Evolutionary conservation across 2,113 vertebrate genomes (phyloP), one percentile per base, ranked within the genome.

Genomic region (Stigmatopora nigra): DNA sequence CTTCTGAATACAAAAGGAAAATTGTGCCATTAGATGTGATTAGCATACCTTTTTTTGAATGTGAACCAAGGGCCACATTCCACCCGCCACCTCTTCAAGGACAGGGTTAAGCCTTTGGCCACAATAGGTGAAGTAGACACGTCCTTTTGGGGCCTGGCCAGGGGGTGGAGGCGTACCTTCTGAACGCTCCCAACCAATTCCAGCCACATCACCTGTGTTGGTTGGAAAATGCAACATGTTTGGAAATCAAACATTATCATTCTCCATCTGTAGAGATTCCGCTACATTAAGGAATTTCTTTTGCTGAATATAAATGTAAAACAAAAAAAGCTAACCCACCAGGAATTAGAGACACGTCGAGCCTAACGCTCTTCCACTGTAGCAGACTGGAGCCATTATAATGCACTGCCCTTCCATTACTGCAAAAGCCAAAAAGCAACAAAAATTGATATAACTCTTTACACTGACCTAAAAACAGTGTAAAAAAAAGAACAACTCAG

Each of bases 21-120:
- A 57, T 5, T 7, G 6, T 9, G 35, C n/a, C 25, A 45, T 61
- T 61, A 20, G 20, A 45, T 35, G 68, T 63, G n/a, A 52, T 16
- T 9, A 55, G 16, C 15, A 70, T 80, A 89, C 97, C 93, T 98
- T 98, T 84, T 99, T 99, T 80, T 99, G 97, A 80, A 99, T 98
- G 85, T 99, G 97, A 35, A 99, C 95, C 57, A 99, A 89, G 0
- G 97, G 97, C 97, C 97, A 98, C 97, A 99, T 99, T 61, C 95
- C 96, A 63, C 96, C 96, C 14, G 95, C 94, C 58, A 99, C 97
- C 35, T 98, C 95, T 67, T 99, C 97, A 0, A 99, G 89, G 63
- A 92, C 92, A 0, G 96, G 95, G n/a, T 88, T 79, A 7, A 99
- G 93, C 14, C 94, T 89, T 81, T 98, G 96, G 13, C 97, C 97